phyloP scores from a whole-genome alignment of 2,888 invertebrate species.

The Aleiodes alternator region DNA sequence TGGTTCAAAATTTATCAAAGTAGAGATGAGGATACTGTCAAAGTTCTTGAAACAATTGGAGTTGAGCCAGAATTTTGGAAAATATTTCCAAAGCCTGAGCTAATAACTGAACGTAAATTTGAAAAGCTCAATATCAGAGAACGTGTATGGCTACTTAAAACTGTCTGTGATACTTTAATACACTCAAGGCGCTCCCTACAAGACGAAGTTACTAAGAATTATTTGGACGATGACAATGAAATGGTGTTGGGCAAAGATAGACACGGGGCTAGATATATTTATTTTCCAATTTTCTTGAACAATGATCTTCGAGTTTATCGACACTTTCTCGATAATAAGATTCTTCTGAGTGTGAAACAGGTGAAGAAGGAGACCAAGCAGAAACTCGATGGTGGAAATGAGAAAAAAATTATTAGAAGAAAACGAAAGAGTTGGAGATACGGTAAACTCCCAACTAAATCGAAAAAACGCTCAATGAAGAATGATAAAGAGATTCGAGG shows the following conservation, averaged over 20 bases:
- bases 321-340: slow-evolving; percentile 71
- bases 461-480: slow-evolving; percentile 46
- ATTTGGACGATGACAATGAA: slow-evolving; percentile 74
- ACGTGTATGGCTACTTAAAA: slow-evolving; percentile 78
- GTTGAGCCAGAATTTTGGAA: slow-evolving; percentile 78
- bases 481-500: slow-evolving; percentile 25
- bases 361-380: slow-evolving; percentile 62
- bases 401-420: slow-evolving; percentile 51
- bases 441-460: slow-evolving; percentile 58
- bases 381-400: slow-evolving; percentile 44
- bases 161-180: slow-evolving; percentile 77
- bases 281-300: slow-evolving; percentile 78
- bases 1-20: slow-evolving; percentile 77
- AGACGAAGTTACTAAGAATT: slow-evolving; percentile 76
- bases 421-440: slow-evolving; percentile 65
- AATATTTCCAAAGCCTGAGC: slow-evolving; percentile 76
- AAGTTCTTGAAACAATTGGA: slow-evolving; percentile 76
- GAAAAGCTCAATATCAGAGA: slow-evolving; percentile 77
- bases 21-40: slow-evolving; percentile 70
- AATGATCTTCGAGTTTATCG: slow-evolving; percentile 77
- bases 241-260: slow-evolving; percentile 76
- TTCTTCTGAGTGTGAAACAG: slow-evolving; percentile 60
- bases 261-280: slow-evolving; percentile 76
- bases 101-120: slow-evolving; percentile 76
- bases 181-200: slow-evolving; percentile 77